phyloP scores from a whole-genome alignment of 2,888 invertebrate species.

The Meiosimyza decipiens region DNA sequence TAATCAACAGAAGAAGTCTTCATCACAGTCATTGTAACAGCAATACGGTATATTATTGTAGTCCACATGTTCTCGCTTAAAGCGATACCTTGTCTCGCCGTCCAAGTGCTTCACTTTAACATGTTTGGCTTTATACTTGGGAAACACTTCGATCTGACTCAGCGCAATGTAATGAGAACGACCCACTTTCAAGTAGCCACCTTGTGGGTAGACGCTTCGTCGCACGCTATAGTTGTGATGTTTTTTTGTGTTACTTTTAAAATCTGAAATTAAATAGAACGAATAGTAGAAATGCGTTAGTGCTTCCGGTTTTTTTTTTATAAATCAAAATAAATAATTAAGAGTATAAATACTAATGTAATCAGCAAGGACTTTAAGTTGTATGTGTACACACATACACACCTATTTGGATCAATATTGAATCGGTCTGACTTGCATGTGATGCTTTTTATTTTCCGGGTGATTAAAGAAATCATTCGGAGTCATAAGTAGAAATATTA shows the following conservation, averaged over 20 bases:
- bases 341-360: not conserved
- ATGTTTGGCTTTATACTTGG: slow-evolving; percentile 58
- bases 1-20: slow-evolving; percentile 61
- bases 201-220: slow-evolving; percentile 58
- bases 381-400: too few relatives aligned
- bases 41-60: slow-evolving; percentile 60
- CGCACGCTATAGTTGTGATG: slow-evolving; percentile 53
- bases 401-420: too few relatives aligned
- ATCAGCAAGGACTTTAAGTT: slow-evolving; percentile 30
- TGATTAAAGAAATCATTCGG: too few relatives aligned
- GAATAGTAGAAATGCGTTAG: not conserved
- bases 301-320: slow-evolving; percentile 36
- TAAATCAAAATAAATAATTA: slow-evolving; percentile 25
- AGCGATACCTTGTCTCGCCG: slow-evolving; percentile 53
- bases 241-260: slow-evolving; percentile 50
- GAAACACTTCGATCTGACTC: slow-evolving; percentile 54
- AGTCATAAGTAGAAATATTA: not conserved
- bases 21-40: slow-evolving; percentile 58
- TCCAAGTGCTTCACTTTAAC: slow-evolving; percentile 52
- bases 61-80: slow-evolving; percentile 53
- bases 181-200: slow-evolving; percentile 62
- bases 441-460: not conserved
- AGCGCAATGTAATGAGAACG: slow-evolving; percentile 55
- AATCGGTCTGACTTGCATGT: slow-evolving; percentile 41
- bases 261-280: slow-evolving; percentile 49